Percentiles rank a stretch among this genome's conserved stretches.
These are phyloP conservation scores for Calliopum simillimum DNA, from an alignment of 2,888 invertebrate species.

Conservation along the genomic window DNA sequence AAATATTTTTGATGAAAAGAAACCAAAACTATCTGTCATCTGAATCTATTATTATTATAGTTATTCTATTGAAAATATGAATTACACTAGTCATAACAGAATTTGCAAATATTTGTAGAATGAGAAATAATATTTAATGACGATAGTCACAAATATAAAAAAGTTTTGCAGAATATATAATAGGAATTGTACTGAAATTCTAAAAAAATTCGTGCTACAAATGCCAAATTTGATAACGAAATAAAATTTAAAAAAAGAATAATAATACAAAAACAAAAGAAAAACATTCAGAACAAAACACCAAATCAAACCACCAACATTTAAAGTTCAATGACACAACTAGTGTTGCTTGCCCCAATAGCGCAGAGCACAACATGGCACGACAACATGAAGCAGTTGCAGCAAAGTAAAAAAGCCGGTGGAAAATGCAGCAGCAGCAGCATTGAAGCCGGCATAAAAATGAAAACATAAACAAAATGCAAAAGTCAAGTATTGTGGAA, in stretches of 20 bases:
- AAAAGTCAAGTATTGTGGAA: too few relatives aligned
- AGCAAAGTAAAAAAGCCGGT: slow-evolving; percentile 16
- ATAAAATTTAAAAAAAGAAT: neutral
- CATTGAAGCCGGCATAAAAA: slow-evolving; percentile 31
- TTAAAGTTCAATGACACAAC: slow-evolving; percentile 37
- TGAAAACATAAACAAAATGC: slow-evolving; percentile 30
- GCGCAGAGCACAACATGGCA: neutral
- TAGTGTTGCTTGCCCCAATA: slow-evolving; percentile 8
- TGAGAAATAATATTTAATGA: too few relatives aligned
- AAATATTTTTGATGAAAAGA: too few relatives aligned
- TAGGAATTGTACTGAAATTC: too few relatives aligned
- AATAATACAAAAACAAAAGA: slow-evolving; percentile 2
- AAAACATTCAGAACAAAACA: neutral
- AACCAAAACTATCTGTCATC: too few relatives aligned
- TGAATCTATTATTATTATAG: too few relatives aligned
- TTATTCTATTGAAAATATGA: too few relatives aligned
- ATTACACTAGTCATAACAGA: too few relatives aligned
- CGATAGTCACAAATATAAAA: too few relatives aligned
- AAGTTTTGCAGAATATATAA: too few relatives aligned
- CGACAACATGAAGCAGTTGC: slow-evolving; percentile 17
- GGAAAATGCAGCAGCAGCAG: slow-evolving; percentile 22
- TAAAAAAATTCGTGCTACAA: too few relatives aligned
- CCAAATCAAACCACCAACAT: neutral
- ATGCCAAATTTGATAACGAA: neutral
- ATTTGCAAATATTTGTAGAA: too few relatives aligned